A percentile compares a stretch with the other conserved stretches of the same genome.
Evolutionary conservation across 2,797 vertebrate genomes (phyloP).

Genomic region (Sparidentex hasta): DNA sequence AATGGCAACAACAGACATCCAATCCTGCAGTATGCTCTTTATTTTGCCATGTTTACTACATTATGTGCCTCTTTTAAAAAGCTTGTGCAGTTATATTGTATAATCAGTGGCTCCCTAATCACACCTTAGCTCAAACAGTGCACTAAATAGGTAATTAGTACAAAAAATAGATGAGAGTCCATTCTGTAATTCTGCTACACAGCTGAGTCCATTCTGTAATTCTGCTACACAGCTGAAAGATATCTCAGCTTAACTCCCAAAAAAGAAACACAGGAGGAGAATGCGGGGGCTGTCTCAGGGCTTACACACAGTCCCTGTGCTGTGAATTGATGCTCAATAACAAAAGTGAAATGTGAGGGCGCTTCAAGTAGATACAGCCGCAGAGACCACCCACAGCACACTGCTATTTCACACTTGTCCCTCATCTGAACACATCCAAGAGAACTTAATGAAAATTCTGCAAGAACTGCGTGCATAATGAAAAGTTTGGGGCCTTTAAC

Average conservation of each 20-base stretch:
- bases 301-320: slow-evolving; percentile 43
- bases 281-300: slow-evolving; percentile 12
- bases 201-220: slow-evolving; percentile 47
- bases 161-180: slow-evolving; percentile 56
- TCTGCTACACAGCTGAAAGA: slow-evolving; percentile 48
- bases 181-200: slow-evolving; percentile 33
- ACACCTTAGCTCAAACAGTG: slow-evolving; percentile 24
- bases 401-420: slow-evolving; percentile 31
- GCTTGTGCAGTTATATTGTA: slow-evolving; percentile 23
- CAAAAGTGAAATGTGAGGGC: slow-evolving; percentile 50
- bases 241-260: slow-evolving; percentile 36
- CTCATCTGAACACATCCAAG: slow-evolving; percentile 46
- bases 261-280: slow-evolving; percentile 35
- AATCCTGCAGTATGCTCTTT: background rate
- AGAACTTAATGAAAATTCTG: slow-evolving; percentile 46
- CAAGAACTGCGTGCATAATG: slow-evolving; percentile 37
- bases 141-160: slow-evolving; percentile 58
- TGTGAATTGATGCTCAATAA: slow-evolving; percentile 42
- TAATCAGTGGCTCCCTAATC: slow-evolving; percentile 26
- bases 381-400: slow-evolving; percentile 56
- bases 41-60: background rate
- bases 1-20: background rate
- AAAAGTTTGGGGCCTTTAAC: slow-evolving; percentile 46
- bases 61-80: slow-evolving; percentile 11
- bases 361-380: slow-evolving; percentile 39